Evolutionary conservation across 2,113 vertebrate species (phyloP), one percentile per base, ranked within the genome.

Genomic region (Psilopogon haemacephalus): DNA sequence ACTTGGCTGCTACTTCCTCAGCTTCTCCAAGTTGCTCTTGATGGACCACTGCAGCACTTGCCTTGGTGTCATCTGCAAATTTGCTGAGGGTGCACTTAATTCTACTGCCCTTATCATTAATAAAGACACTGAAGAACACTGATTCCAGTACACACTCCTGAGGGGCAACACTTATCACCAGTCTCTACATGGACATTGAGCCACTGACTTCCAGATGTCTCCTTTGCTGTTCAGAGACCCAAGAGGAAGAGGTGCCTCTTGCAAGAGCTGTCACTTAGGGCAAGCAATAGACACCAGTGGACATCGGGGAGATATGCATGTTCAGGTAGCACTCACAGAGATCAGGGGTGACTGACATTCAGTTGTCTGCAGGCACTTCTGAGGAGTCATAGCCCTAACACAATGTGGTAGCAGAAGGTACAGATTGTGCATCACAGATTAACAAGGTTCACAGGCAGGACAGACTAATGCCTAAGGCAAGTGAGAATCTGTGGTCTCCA

Each of bases 161-260:
- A 54, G 27, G 52, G 52, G 28, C 27, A 54, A 27, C 27, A 28
- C 27, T 54, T 24, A 26, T 28, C 52, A 27, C 52, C 52, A 28
- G 14, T 54, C 52, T 28, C 27, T 15, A 54, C 8, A 27, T 11
- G 11, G 52, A 54, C 27, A 54, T 16, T 16, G 27, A 54, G 27
- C 27, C 27, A 4, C 52, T 54, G 52, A 54, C 52, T 28, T 54
- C 33, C 28, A n/a, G 12, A 27, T 12, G 6, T 27, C 68, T 74
- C 30, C 73, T n/a, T 15, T 2, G 0, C 44, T 10, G 0, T 30
- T 75, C 1, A 13, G 55, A 40, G 8, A 74, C 5, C 20, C 42
- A 35, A 50, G 42, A 38, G 24, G 40, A 68, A 78, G 33, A 69
- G 26, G 12, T 64, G 59, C 32, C 13, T 50, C 30, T 67, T 62